These are phyloP conservation scores for Anolis sagrei DNA, from an alignment of 2,113 vertebrate genomes.

Conservation along the genomic window DNA sequence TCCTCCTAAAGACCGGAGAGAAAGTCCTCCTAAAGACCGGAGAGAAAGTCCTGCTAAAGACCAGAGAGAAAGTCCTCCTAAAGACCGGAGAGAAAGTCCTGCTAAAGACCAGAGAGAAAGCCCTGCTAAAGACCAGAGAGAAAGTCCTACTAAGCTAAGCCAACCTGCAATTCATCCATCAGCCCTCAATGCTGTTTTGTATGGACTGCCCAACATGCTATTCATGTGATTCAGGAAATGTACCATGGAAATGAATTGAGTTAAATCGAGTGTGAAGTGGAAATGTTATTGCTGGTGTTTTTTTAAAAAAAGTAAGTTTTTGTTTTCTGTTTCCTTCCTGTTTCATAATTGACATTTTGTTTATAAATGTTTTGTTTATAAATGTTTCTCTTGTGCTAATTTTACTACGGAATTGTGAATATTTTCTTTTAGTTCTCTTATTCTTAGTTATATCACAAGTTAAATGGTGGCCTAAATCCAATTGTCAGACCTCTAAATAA, in stretches of 20 bases:
- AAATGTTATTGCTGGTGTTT: neutral
- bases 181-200: slow-evolving; percentile 78
- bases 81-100: slow-evolving; percentile 5
- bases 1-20: no score
- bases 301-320: slow-evolving; percentile 11
- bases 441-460: neutral
- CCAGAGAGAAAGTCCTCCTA: neutral
- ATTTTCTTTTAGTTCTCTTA: no score
- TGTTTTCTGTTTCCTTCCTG: neutral
- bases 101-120: slow-evolving; percentile 11
- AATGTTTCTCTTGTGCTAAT: neutral
- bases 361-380: neutral
- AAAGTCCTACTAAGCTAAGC: neutral
- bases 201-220: slow-evolving; percentile 81
- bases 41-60: no score
- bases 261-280: neutral
- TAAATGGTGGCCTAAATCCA: no score
- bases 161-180: slow-evolving; percentile 50
- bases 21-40: no score
- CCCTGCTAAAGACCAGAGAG: slow-evolving; percentile 15
- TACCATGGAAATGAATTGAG: neutral
- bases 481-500: no score
- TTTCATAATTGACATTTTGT: neutral
- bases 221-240: slow-evolving; percentile 27
- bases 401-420: neutral